A percentile compares a stretch with the other conserved stretches of the same genome.
Evolutionary conservation across 1,140 invertebrate species (phyloP).

Genomic region (Dinoponera quadriceps): DNA sequence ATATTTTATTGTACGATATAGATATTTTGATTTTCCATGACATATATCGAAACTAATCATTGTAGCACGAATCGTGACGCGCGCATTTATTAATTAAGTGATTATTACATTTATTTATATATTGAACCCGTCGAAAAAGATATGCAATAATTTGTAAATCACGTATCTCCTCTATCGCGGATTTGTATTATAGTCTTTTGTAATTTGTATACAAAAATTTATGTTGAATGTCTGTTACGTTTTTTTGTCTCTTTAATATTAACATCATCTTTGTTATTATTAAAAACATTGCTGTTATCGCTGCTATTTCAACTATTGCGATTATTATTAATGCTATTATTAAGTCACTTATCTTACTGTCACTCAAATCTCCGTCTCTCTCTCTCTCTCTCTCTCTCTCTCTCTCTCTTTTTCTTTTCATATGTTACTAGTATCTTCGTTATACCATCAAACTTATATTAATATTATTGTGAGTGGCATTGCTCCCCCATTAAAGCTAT

Average conservation of each 20-base stretch:
- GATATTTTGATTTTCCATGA: constrained; percentile 42
- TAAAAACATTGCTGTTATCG: constrained; percentile 56
- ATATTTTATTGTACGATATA: constrained; percentile 48
- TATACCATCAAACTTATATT: constrained; percentile 25
- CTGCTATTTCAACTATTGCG: constrained; percentile 62
- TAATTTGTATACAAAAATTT: constrained; percentile 47
- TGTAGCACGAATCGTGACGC: constrained; percentile 21
- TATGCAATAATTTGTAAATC: constrained; percentile 30
- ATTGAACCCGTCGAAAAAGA: constrained; percentile 10
- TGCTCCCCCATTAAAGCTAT: constrained; percentile 67
- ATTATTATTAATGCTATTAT: constrained; percentile 64
- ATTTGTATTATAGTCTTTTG: constrained; percentile 31
- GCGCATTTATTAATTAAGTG: constrained; percentile 51
- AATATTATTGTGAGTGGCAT: constrained; percentile 66
- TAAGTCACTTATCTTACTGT: constrained; percentile 44
- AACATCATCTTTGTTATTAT: constrained; percentile 48
- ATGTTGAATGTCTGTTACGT: constrained; percentile 37
- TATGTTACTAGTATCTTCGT: constrained; percentile 44
- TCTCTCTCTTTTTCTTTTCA: constrained; percentile 5
- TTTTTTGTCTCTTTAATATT: constrained; percentile 34
- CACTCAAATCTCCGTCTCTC: constrained; percentile 9
- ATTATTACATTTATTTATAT: constrained; percentile 26
- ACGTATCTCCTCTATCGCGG: background rate
- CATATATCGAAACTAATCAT: constrained; percentile 32
- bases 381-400: background rate